These are phyloP conservation scores for Nebria brevicollis DNA, from an alignment of 2,888 invertebrate species.

Conservation along the genomic window DNA sequence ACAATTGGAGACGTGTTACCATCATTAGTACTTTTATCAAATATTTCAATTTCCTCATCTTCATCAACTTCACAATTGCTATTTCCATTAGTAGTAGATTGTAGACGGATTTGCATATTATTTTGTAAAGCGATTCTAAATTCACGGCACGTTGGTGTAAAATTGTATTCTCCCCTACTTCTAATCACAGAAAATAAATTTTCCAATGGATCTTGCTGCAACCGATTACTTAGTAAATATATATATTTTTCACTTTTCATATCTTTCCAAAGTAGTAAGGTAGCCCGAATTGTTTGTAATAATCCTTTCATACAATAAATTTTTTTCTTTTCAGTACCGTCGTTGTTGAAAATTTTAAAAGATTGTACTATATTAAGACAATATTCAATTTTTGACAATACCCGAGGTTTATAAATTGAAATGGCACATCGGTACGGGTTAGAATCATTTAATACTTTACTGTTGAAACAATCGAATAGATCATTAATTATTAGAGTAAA, in stretches of 20 bases:
- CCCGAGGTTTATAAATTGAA: too few relatives aligned
- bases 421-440: too few relatives aligned
- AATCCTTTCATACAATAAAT: slow-evolving; percentile 24
- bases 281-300: too few relatives aligned
- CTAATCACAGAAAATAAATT: slow-evolving; percentile 28
- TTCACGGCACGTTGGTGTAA: too few relatives aligned
- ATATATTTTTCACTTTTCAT: slow-evolving; percentile 19
- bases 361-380: slow-evolving; percentile 7
- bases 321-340: slow-evolving; percentile 24
- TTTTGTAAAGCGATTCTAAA: too few relatives aligned
- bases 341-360: slow-evolving; percentile 23
- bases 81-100: too few relatives aligned
- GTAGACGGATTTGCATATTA: too few relatives aligned
- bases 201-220: slow-evolving; percentile 29
- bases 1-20: too few relatives aligned
- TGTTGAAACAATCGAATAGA: slow-evolving; percentile 19
- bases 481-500: slow-evolving; percentile 18
- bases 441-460: neutral
- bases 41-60: too few relatives aligned
- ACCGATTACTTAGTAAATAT: slow-evolving; percentile 23
- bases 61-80: too few relatives aligned
- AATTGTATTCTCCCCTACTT: slow-evolving; percentile 12
- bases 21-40: too few relatives aligned
- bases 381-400: slow-evolving; percentile 16
- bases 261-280: slow-evolving; percentile 12